phyloP scores from a whole-genome alignment of 2,797 vertebrate genomes.

The Tadarida brasiliensis region DNA sequence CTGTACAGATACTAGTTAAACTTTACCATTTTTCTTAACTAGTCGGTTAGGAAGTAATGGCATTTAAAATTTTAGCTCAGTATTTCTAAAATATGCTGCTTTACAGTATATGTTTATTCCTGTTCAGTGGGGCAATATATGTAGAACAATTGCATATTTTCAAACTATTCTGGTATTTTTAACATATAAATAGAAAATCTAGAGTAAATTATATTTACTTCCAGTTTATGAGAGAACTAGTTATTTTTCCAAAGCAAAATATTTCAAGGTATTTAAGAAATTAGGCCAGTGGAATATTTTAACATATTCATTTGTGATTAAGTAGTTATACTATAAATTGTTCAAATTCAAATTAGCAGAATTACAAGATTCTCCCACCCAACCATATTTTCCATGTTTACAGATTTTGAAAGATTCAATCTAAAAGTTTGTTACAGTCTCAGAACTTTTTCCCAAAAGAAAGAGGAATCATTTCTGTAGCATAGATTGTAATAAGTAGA shows the following conservation, averaged over 20 bases:
- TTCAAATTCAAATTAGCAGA: conserved; percentile 44
- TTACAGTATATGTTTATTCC: conserved; percentile 9
- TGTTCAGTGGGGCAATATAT: not conserved
- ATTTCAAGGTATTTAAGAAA: conserved; percentile 57
- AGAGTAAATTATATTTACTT: conserved; percentile 63
- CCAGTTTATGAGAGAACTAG: conserved; percentile 40
- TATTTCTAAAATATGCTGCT: conserved; percentile 51
- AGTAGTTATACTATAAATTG: not conserved
- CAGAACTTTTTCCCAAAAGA: conserved; percentile 38
- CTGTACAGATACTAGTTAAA: not conserved
- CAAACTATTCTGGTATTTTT: conserved; percentile 52
- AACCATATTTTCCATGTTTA: not conserved
- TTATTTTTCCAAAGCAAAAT: conserved; percentile 65
- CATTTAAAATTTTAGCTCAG: conserved; percentile 41
- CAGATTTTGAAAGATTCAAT: conserved; percentile 19
- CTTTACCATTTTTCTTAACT: conserved; percentile 13
- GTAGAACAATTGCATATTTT: not conserved
- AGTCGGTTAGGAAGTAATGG: conserved; percentile 44
- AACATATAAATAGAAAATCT: conserved; percentile 40
- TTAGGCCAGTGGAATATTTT: conserved; percentile 23
- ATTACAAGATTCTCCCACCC: conserved; percentile 1
- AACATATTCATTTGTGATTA: conserved; percentile 2
- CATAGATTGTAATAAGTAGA: not conserved
- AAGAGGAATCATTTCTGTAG: not conserved
- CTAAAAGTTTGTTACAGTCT: conserved; percentile 9